Evolutionary conservation across 2,797 vertebrate genomes (phyloP), one percentile per base, ranked within the genome.

Genomic region (Falco berigora): DNA sequence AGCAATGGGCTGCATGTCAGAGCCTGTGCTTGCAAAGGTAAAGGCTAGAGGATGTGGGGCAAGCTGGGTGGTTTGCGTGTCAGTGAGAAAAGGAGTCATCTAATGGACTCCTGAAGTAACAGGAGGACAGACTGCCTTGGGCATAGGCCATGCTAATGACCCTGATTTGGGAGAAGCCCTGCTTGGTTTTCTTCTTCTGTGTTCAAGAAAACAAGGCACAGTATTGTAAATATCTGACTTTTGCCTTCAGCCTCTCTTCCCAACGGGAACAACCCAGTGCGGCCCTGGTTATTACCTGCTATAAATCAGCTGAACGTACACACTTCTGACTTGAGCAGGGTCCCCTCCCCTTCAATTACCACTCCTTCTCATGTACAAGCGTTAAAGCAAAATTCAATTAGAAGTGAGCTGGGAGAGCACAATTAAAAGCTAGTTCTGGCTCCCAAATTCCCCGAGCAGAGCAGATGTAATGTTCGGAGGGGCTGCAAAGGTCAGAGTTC

Each of bases 1-100:
- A 90, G 69, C 53, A 64, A 68, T 6, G 62, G 56, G 27, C 46
- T 91, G 56, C 36, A 1, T 71, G 79, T 91, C 58, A 95, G 74
- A 93, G n/a, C 69, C 58, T 92, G 79, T 40, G 12, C 46, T 84
- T 82, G 59, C 55, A 79, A 50, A 92, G 36, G 73, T 49, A 59
- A 78, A 67, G 53, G 30, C 38, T 44, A n/a, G 55, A 89, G 87
- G 63, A 80, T 53, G 59, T 76, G 62, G 46, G 53, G 44, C 42
- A 72, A 58, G 23, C 42, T 8, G 9, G 12, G 4, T 69, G 59
- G 28, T 69, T 76, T 77, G 32, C 67, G 44, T 84, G 36, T 40
- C 61, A 61, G 62, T 55, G 58, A 89, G 74, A 86, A 53, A 56
- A 92, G 16, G 21, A 87, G 22, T 40, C 50, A 62, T 50, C 74